These are phyloP conservation scores for Antheraea pernyi DNA, from an alignment of 1,140 invertebrate genomes.

Conservation along the genomic window DNA sequence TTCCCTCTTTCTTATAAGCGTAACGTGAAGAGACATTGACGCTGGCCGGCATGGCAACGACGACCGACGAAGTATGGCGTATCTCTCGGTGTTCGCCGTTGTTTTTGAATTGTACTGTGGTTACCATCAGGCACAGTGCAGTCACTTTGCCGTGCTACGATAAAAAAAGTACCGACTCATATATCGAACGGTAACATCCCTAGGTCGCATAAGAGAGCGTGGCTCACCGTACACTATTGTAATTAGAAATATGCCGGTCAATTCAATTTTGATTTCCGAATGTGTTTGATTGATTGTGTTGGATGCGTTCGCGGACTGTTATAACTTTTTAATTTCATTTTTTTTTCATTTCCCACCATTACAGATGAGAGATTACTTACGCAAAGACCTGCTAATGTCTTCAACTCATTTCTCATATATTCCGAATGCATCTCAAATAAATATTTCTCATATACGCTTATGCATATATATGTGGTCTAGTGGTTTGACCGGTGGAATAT, in stretches of 20 bases:
- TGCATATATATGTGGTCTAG: too few relatives aligned
- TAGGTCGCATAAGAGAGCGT: neutral
- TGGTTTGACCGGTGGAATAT: too few relatives aligned
- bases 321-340: slow-evolving; percentile 4
- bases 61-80: too few relatives aligned
- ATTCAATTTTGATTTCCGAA: slow-evolving; percentile 11
- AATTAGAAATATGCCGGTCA: slow-evolving; percentile 25
- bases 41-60: too few relatives aligned
- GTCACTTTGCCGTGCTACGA: too few relatives aligned
- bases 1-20: too few relatives aligned
- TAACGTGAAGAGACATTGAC: too few relatives aligned
- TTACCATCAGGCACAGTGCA: too few relatives aligned
- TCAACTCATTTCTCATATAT: neutral
- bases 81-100: too few relatives aligned
- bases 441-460: too few relatives aligned
- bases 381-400: neutral
- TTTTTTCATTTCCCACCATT: neutral
- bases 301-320: slow-evolving; percentile 3
- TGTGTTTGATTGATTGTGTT: slow-evolving; percentile 8
- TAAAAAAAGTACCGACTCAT: neutral
- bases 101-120: too few relatives aligned
- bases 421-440: too few relatives aligned
- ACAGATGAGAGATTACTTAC: neutral
- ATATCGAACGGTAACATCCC: slow-evolving; percentile 3
- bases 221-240: slow-evolving; percentile 10